phyloP scores from a whole-genome alignment of 2,113 vertebrate species.

The Lichenostomus cassidix region DNA sequence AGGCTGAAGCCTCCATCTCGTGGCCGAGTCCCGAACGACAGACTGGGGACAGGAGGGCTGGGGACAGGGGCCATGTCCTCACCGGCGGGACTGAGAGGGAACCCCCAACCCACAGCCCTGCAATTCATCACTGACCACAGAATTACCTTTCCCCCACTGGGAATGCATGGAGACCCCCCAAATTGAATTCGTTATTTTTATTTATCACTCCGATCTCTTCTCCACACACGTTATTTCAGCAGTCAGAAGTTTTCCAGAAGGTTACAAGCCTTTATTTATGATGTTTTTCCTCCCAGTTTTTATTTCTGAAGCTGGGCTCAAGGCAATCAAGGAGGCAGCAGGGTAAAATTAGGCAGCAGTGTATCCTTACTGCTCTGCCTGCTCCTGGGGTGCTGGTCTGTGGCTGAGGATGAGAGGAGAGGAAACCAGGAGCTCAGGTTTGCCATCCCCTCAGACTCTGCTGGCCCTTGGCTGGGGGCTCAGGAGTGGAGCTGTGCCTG shows the following conservation, averaged over 20 bases:
- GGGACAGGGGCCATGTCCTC: rapidly evolving
- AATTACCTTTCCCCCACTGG: rapidly evolving
- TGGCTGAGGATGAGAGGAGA: background rate
- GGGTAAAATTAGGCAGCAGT: background rate
- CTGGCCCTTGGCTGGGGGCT: background rate
- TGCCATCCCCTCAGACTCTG: background rate
- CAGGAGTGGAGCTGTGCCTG: background rate
- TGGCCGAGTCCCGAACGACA: conserved; percentile 59
- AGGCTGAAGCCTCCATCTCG: conserved; percentile 67
- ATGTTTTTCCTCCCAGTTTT: background rate
- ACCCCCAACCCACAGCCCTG: background rate
- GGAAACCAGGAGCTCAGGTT: background rate
- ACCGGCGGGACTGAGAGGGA: background rate
- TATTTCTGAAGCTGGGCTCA: background rate
- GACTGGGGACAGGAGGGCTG: background rate
- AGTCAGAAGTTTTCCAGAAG: background rate
- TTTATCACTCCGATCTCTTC: background rate
- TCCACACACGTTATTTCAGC: rapidly evolving
- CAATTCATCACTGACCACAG: rapidly evolving
- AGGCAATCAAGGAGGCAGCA: background rate
- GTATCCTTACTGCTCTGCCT: rapidly evolving
- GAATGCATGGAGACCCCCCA: rapidly evolving
- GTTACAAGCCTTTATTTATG: background rate
- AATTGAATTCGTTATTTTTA: background rate
- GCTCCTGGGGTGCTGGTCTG: background rate